These are phyloP conservation scores for Syngnathus scovelli DNA, from an alignment of 2,113 vertebrate genomes.

Conservation along the genomic window DNA sequence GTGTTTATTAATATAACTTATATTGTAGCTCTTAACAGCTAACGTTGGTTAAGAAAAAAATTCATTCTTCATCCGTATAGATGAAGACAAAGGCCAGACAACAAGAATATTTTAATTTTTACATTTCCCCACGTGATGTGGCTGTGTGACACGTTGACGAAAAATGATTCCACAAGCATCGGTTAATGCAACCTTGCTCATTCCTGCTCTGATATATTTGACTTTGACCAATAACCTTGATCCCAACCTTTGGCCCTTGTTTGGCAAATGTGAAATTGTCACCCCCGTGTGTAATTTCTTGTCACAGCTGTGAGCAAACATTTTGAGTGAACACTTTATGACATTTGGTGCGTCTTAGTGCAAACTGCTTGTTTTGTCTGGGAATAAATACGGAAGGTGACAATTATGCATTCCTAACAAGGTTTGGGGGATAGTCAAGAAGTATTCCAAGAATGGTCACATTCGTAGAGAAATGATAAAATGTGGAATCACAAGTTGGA, in stretches of 20 bases:
- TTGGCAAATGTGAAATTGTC: constrained; percentile 42
- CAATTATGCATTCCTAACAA: background rate
- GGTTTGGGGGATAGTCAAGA: background rate
- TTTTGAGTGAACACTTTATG: constrained; percentile 6
- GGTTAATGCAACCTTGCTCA: constrained; percentile 3
- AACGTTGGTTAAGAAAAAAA: too few relatives aligned
- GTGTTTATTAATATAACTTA: too few relatives aligned
- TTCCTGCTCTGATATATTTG: background rate
- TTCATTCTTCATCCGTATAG: too few relatives aligned
- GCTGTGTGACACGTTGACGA: background rate
- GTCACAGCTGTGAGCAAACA: constrained; percentile 25
- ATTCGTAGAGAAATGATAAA: constrained; percentile 10
- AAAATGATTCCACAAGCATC: background rate
- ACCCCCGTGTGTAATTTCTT: constrained; percentile 40
- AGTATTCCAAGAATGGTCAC: constrained; percentile 24
- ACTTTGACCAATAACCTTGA: background rate
- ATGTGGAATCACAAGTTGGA: constrained; percentile 51
- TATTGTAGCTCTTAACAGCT: too few relatives aligned
- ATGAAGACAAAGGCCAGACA: too few relatives aligned
- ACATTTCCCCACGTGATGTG: too few relatives aligned
- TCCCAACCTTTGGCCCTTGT: constrained; percentile 20
- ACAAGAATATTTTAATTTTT: too few relatives aligned
- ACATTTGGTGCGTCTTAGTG: constrained; percentile 7
- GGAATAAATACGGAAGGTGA: background rate
- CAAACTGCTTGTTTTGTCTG: background rate